Conservation (phyloP, 1,140 invertebrate species). For the Papilio polytes region DNA sequence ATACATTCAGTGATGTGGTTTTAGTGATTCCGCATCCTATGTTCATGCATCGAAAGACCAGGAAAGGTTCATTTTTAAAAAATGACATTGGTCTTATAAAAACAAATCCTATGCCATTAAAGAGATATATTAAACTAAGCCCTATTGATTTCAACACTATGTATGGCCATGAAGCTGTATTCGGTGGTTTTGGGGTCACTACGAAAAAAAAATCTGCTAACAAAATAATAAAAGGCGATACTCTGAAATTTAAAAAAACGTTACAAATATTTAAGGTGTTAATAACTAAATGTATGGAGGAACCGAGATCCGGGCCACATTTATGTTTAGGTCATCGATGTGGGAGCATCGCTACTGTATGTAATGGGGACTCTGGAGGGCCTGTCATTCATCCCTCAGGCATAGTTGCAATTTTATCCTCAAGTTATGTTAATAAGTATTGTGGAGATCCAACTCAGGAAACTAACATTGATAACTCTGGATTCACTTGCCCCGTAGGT, state of each 20-base stretch:
- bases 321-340: conserved; percentile 20
- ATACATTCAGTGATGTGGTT: too few species aligned
- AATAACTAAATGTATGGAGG: conserved; percentile 6
- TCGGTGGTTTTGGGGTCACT: conserved; percentile 17
- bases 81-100: conserved; percentile 33
- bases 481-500: background rate
- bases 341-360: background rate
- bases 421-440: background rate
- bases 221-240: background rate
- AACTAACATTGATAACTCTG: background rate
- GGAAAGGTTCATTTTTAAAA: background rate
- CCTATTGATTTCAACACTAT: too few species aligned
- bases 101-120: too few species aligned
- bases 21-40: background rate
- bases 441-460: background rate
- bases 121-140: too few species aligned
- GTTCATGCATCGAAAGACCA: background rate
- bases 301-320: background rate
- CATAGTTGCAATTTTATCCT: background rate
- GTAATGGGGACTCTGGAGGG: conserved; percentile 12
- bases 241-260: background rate
- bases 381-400: conserved; percentile 8
- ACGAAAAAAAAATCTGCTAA: background rate
- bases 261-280: conserved; percentile 13
- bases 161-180: too few species aligned